Evolutionary conservation across 1,140 invertebrate species (phyloP).

Genomic region (Sarcophaga bullata): DNA sequence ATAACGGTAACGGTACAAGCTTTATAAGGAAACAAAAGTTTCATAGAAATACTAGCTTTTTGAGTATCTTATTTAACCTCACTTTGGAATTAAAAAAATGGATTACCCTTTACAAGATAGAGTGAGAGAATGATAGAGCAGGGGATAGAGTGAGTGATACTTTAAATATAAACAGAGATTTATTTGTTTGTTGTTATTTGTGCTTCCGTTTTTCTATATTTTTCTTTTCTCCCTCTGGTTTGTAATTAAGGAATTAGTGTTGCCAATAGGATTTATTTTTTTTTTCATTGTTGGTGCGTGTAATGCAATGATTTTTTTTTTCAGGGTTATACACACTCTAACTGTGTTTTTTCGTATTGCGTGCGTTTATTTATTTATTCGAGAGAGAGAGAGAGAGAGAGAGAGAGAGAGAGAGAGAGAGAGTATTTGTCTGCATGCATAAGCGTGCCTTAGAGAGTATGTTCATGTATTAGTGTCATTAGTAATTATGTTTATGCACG

Average conservation of each 20-base stretch:
- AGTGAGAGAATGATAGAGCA: background rate
- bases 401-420: background rate
- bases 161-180: constrained; percentile 5
- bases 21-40: too few relatives aligned
- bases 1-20: too few relatives aligned
- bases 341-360: too few relatives aligned
- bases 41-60: too few relatives aligned
- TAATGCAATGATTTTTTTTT: background rate
- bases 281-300: background rate
- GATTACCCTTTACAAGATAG: too few relatives aligned
- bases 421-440: background rate
- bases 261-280: constrained; percentile 29
- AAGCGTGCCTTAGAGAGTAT: background rate
- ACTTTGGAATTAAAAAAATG: too few relatives aligned
- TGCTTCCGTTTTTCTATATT: background rate
- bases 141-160: background rate
- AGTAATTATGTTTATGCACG: constrained; percentile 31
- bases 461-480: constrained; percentile 18
- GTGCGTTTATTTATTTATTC: too few relatives aligned
- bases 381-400: background rate
- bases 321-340: background rate
- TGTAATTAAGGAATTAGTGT: constrained; percentile 38
- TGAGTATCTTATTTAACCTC: too few relatives aligned
- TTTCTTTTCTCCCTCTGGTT: background rate
- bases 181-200: background rate